Evolutionary conservation across 35 echinoderm and acorn worm species (phyloP).

Genomic region (Hemicentrotus pulcherrimus): DNA sequence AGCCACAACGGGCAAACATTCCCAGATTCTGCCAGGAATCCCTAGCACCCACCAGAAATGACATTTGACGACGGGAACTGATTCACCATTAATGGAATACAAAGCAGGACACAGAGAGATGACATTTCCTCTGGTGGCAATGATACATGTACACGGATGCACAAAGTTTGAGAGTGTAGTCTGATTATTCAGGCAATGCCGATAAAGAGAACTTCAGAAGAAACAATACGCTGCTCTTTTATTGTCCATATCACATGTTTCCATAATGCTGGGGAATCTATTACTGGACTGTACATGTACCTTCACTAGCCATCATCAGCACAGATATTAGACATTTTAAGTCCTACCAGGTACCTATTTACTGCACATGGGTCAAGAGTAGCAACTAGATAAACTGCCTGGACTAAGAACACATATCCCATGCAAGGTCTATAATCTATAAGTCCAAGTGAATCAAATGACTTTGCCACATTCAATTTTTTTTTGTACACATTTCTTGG

Average conservation of each 20-base stretch:
- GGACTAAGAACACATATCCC: background rate
- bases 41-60: conserved; percentile 36
- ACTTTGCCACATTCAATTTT: background rate
- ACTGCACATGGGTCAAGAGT: too few species aligned
- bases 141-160: background rate
- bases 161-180: background rate
- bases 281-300: background rate
- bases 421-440: background rate
- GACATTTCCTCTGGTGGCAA: conserved; percentile 43
- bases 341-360: too few species aligned
- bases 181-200: background rate
- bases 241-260: background rate
- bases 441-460: background rate
- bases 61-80: conserved; percentile 51
- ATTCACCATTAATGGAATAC: conserved; percentile 49
- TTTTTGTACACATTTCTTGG: background rate
- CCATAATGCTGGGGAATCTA: background rate
- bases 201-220: background rate
- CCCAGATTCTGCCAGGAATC: conserved; percentile 2
- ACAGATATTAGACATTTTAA: background rate
- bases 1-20: background rate
- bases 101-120: conserved; percentile 31
- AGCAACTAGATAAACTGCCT: too few species aligned
- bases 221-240: background rate
- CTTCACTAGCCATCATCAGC: background rate